Evolutionary conservation across 2,797 vertebrate species (phyloP).

Genomic region (Sebastes nivosus): DNA sequence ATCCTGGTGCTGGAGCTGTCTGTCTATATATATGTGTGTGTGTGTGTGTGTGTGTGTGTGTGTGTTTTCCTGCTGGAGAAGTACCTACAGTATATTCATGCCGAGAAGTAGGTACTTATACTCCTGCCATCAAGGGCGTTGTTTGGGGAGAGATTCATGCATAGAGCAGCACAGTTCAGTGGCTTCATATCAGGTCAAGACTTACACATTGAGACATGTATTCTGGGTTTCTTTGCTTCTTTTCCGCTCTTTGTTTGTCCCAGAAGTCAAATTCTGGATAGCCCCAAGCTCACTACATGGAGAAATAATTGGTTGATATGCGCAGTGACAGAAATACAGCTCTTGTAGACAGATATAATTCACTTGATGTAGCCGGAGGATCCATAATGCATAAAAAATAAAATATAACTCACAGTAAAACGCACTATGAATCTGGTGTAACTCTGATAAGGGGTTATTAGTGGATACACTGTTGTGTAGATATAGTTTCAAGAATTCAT

Average conservation of each 20-base stretch:
- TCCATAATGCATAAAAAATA: constrained; percentile 14
- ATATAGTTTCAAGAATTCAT: neutral
- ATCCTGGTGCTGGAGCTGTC: neutral
- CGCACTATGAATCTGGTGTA: neutral
- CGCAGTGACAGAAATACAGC: constrained; percentile 12
- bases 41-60: too few relatives aligned
- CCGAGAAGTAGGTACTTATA: neutral
- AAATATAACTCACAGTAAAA: constrained; percentile 6
- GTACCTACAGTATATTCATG: neutral
- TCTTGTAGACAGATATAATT: neutral
- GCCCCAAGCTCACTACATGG: constrained; percentile 10
- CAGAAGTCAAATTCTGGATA: neutral
- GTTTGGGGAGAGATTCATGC: constrained; percentile 3
- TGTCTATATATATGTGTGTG: neutral
- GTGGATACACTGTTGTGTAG: neutral
- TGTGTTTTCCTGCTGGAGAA: neutral
- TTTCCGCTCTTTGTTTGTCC: neutral
- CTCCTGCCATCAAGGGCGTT: neutral
- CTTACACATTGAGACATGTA: neutral
- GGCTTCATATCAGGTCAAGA: neutral
- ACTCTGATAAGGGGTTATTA: constrained; percentile 1
- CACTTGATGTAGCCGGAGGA: neutral
- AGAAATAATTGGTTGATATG: constrained; percentile 28
- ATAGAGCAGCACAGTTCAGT: neutral
- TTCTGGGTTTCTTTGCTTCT: neutral